Base-by-base conservation (phyloP, 2,113 vertebrate genomes). In the Xiphophorus hellerii region DNA sequence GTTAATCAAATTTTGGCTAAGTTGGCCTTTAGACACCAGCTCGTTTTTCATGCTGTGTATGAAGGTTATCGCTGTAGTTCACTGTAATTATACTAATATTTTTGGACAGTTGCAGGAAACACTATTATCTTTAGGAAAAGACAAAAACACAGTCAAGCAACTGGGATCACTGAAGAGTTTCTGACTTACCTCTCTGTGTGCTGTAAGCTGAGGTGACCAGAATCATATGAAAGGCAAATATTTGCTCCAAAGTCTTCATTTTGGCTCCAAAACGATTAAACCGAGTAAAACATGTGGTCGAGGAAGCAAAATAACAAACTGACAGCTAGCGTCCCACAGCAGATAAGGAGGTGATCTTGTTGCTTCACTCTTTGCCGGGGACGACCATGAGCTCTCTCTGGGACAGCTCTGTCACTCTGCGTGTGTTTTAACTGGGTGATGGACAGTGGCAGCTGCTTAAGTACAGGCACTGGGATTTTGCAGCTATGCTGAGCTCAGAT, bases 381-480 rank as follows among this genome's bases (percentile, higher is more conserved):
- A 92, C 70, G 66, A 78, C 94, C 91, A 90, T 90, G 84, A 86
- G 81, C 68, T 71, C 76, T 86, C 48, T 83, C 4, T 48, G 62
- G 60, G 51, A 68, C 80, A 60, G 73, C 74, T 76, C 70, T 20
- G 78, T 80, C 66, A 71, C 44, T 94, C 58, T 88, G 94, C 94
- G 74, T 94, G 76, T 86, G 84, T 81, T 75, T 93, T 94, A 90
- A 91, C 25, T 84, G 28, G 5, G 65, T 95, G 97, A 98, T 88
- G 86, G 97, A 98, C 96, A 0, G 48, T 72, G 74, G 92, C 98
- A 99, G 96, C 95, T 98, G 97, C 86, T 84, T 93, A 93, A 94
- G 73, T 80, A 92, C 92, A 94, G 93, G 93, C 90, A 90, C 95
- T 89, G 42, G 92, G 94, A 93, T 95, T 95, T 93, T 95, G 95